phyloP scores from a whole-genome alignment of 2,797 vertebrate species.

The Agapornis canus region DNA sequence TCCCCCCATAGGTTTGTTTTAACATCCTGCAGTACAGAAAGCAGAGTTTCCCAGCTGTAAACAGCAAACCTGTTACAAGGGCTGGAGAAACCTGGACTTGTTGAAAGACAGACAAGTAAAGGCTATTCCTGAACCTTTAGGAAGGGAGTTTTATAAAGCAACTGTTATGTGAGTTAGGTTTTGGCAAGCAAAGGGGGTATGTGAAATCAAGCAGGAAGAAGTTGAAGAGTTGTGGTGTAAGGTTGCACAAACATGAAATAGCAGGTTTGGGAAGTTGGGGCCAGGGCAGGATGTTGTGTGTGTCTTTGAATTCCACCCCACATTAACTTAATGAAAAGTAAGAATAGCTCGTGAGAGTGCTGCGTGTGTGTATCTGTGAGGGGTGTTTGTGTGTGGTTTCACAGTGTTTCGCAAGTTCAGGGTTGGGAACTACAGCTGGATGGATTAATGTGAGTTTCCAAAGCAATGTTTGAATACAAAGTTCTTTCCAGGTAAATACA shows the following conservation, averaged over 20 bases:
- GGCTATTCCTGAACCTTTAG: neutral
- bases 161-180: neutral
- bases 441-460: neutral
- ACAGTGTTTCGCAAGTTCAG: neutral
- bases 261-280: neutral
- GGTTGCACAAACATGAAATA: neutral
- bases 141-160: neutral
- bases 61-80: neutral
- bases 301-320: neutral
- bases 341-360: neutral
- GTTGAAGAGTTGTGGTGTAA: neutral
- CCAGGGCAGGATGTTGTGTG: neutral
- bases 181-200: neutral
- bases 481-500: neutral
- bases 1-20: neutral
- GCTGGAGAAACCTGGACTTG: neutral
- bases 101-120: neutral
- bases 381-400: neutral
- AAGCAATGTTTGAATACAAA: neutral
- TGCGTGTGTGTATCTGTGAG: neutral
- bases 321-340: fast-evolving
- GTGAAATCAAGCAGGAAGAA: neutral
- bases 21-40: neutral
- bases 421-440: neutral
- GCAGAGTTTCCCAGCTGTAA: neutral